These are phyloP conservation scores for Oeneis ivallda DNA, from an alignment of 2,888 invertebrate genomes.

Conservation along the genomic window DNA sequence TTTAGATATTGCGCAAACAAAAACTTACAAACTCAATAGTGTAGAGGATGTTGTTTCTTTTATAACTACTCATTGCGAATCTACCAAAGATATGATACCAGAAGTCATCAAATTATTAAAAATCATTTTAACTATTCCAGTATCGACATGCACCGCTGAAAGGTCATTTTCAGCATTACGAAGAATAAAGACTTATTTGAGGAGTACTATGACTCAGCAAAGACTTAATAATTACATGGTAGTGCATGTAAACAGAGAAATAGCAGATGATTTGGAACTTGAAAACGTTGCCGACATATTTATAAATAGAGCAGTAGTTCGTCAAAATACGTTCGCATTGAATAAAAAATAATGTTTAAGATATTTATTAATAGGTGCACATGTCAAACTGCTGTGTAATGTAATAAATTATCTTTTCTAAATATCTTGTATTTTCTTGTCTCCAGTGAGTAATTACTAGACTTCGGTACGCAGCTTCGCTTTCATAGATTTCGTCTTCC, in stretches of 20 bases:
- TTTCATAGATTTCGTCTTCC: too few relatives aligned
- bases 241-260: background rate
- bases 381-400: too few relatives aligned
- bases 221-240: background rate
- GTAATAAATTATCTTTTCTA: too few relatives aligned
- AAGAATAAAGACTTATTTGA: background rate
- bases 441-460: too few relatives aligned
- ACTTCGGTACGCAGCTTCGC: too few relatives aligned
- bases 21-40: background rate
- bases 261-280: background rate
- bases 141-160: slow-evolving; percentile 1
- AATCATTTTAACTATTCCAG: slow-evolving; percentile 1
- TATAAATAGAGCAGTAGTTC: too few relatives aligned
- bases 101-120: background rate
- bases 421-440: too few relatives aligned
- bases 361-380: too few relatives aligned
- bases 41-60: background rate
- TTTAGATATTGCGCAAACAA: background rate
- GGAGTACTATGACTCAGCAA: background rate
- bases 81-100: background rate
- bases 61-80: background rate
- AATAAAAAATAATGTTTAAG: too few relatives aligned
- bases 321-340: too few relatives aligned
- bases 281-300: background rate
- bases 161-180: slow-evolving; percentile 1